phyloP scores from a whole-genome alignment of 2,888 invertebrate species.

The Sinhomidia bicolor region DNA sequence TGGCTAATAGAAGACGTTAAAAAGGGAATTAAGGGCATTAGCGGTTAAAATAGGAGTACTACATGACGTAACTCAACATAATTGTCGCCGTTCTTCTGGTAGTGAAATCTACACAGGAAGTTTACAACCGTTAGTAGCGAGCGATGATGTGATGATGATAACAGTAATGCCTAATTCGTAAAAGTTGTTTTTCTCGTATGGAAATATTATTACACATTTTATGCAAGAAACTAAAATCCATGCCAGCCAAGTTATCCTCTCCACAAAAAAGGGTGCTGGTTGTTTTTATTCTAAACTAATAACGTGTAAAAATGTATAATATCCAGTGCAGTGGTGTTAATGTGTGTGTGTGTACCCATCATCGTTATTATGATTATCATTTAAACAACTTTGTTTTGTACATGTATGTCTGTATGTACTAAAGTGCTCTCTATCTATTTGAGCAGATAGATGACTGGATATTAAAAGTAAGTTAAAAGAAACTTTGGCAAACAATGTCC shows the following conservation, averaged over 20 bases:
- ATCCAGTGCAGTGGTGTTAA: constrained; percentile 11
- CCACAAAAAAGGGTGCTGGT: too few relatives aligned
- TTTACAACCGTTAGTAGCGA: too few relatives aligned
- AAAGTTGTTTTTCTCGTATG: too few relatives aligned
- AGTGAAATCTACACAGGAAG: too few relatives aligned
- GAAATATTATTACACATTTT: background rate
- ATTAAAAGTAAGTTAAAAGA: constrained; percentile 8
- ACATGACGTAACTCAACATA: too few relatives aligned
- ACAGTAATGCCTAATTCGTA: too few relatives aligned
- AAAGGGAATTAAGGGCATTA: too few relatives aligned
- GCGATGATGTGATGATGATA: too few relatives aligned
- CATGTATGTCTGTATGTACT: background rate
- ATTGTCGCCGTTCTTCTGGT: too few relatives aligned
- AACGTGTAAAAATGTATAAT: background rate
- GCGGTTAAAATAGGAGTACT: too few relatives aligned
- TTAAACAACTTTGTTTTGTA: constrained; percentile 25
- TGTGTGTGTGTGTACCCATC: constrained; percentile 20
- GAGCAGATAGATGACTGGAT: background rate
- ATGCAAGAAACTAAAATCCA: background rate
- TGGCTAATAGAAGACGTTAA: too few relatives aligned
- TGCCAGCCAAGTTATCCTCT: too few relatives aligned
- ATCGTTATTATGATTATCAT: constrained; percentile 48
- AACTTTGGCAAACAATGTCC: constrained; percentile 56
- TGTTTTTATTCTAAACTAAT: constrained; percentile 2
- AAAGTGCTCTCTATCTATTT: background rate